Percentiles rank a stretch among this genome's conserved stretches.
These are phyloP conservation scores for Digitonthophagus gazella DNA, from an alignment of 2,888 invertebrate genomes.

Conservation along the genomic window DNA sequence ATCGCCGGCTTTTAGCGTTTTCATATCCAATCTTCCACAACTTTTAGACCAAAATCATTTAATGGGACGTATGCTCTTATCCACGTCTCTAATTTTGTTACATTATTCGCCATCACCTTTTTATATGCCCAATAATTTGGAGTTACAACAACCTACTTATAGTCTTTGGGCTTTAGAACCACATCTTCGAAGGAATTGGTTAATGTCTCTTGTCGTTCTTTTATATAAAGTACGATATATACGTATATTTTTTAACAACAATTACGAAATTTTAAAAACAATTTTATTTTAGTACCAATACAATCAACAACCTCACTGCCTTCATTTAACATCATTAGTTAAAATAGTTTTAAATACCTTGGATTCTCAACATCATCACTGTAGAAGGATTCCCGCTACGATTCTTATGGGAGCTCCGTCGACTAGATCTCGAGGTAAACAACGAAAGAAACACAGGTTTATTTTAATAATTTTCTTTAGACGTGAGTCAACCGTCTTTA, in stretches of 20 bases:
- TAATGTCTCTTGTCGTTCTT: slow-evolving; percentile 87
- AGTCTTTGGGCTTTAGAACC: slow-evolving; percentile 87
- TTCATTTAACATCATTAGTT: slow-evolving; percentile 76
- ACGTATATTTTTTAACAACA: no score
- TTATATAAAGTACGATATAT: slow-evolving; percentile 90
- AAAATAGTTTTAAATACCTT: slow-evolving; percentile 89
- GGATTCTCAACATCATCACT: slow-evolving; percentile 88
- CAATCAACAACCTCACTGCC: slow-evolving; percentile 66
- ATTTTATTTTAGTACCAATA: slow-evolving; percentile 66
- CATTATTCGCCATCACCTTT: slow-evolving; percentile 82
- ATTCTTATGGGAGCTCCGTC: slow-evolving; percentile 73
- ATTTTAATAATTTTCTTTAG: slow-evolving; percentile 47
- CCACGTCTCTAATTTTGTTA: slow-evolving; percentile 77
- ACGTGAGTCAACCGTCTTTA: slow-evolving; percentile 74
- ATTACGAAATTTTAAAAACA: no score
- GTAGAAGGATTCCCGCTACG: slow-evolving; percentile 78
- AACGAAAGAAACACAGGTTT: background rate
- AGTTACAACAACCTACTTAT: slow-evolving; percentile 70
- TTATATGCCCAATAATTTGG: slow-evolving; percentile 53
- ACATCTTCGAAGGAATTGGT: slow-evolving; percentile 86
- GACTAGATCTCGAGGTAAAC: slow-evolving; percentile 63
- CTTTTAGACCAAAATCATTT: slow-evolving; percentile 93
- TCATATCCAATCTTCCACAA: slow-evolving; percentile 89
- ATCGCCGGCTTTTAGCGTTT: slow-evolving; percentile 94
- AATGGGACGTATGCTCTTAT: slow-evolving; percentile 86